Evolutionary conservation across 2,888 invertebrate species (phyloP).

Genomic region (Lochmaea capreae): DNA sequence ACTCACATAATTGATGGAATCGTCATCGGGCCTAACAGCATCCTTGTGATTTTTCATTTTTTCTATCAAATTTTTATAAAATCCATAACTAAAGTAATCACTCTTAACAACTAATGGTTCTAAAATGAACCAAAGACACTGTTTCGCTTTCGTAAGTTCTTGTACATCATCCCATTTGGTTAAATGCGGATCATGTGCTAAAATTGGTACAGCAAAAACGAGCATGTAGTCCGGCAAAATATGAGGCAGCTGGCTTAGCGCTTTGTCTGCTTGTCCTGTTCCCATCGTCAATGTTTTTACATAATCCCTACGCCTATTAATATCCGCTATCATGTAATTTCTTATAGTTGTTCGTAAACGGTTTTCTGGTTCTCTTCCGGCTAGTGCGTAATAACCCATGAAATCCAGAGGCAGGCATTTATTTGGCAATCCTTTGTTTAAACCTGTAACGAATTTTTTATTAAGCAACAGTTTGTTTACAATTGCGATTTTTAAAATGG

Average conservation of each 20-base stretch:
- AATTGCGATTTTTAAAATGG: too few species aligned
- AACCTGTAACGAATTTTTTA: conserved; percentile 22
- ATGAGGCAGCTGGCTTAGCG: conserved; percentile 82
- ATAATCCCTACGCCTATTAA: conserved; percentile 89
- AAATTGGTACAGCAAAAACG: conserved; percentile 94
- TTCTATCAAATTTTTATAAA: conserved; percentile 93
- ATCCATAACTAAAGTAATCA: conserved; percentile 94
- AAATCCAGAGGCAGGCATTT: conserved; percentile 95
- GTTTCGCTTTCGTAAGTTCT: conserved; percentile 82
- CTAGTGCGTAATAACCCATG: conserved; percentile 83
- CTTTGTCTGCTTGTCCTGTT: conserved; percentile 74
- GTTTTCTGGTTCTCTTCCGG: conserved; percentile 88
- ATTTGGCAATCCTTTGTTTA: conserved; percentile 77
- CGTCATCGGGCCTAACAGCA: conserved; percentile 85
- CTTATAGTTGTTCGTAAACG: conserved; percentile 77
- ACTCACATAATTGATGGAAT: conserved; percentile 84
- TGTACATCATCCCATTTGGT: conserved; percentile 80
- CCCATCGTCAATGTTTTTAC: conserved; percentile 85
- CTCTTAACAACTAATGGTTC: conserved; percentile 94
- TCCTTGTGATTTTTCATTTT: conserved; percentile 96
- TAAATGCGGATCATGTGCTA: conserved; percentile 92
- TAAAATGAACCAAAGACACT: conserved; percentile 93
- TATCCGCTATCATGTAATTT: conserved; percentile 89
- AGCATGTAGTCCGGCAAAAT: conserved; percentile 97
- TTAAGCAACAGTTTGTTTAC: background rate